Percentiles rank a stretch among this genome's conserved stretches.
These are phyloP conservation scores for Aethina tumida DNA, from an alignment of 1,140 invertebrate species.

Conservation along the genomic window DNA sequence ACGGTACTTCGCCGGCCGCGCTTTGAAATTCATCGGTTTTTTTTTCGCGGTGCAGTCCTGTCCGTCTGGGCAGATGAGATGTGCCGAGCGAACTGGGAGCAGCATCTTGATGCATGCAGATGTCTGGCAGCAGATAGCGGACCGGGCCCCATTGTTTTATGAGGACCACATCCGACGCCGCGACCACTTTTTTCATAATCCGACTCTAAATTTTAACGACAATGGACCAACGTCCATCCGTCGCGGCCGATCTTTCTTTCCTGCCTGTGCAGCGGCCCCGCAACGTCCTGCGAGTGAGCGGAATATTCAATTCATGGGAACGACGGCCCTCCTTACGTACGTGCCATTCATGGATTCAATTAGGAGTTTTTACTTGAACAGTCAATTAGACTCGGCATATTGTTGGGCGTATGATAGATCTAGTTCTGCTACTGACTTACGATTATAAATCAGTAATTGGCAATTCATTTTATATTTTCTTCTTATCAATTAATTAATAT, in stretches of 20 bases:
- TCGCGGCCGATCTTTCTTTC: too few species aligned
- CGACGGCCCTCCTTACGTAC: too few species aligned
- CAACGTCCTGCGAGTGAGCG: constrained; percentile 15
- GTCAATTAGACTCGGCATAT: too few species aligned
- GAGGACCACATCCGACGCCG: constrained; percentile 25
- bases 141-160: constrained; percentile 24
- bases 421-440: too few species aligned
- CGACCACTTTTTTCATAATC: constrained; percentile 23
- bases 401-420: too few species aligned
- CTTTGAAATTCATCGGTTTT: constrained; percentile 20
- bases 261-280: constrained; percentile 13
- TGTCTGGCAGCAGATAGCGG: constrained; percentile 17
- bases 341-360: too few species aligned
- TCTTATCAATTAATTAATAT: too few species aligned
- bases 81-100: constrained; percentile 8
- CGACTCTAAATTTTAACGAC: constrained; percentile 22
- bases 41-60: constrained; percentile 8
- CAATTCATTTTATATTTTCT: too few species aligned
- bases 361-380: too few species aligned
- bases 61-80: constrained; percentile 12
- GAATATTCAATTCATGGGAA: constrained; percentile 27
- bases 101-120: constrained; percentile 16
- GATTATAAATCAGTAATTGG: too few species aligned
- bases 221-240: too few species aligned
- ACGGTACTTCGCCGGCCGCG: too few species aligned